Percentiles rank a stretch among this genome's conserved stretches.
Evolutionary conservation across 2,113 vertebrate genomes (phyloP).

Genomic region (Peromyscus californicus): DNA sequence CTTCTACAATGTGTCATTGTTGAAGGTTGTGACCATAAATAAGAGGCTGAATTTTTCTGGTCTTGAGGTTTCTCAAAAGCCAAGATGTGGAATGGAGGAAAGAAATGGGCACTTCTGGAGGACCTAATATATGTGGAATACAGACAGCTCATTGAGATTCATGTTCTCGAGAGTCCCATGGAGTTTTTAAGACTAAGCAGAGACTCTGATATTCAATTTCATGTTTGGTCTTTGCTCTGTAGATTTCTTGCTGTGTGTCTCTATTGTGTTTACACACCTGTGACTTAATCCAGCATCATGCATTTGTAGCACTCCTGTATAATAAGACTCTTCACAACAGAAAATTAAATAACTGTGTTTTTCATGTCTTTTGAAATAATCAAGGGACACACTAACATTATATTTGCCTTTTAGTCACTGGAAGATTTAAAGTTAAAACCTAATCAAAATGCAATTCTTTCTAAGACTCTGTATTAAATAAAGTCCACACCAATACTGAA

Average conservation of each 20-base stretch:
- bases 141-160: not conserved
- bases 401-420: not conserved
- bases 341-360: not conserved
- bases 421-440: not conserved
- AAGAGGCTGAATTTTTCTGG: not conserved
- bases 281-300: not conserved
- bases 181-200: not conserved
- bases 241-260: not conserved
- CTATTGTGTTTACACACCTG: not conserved
- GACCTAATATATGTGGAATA: not conserved
- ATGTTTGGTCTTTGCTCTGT: not conserved
- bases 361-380: not conserved
- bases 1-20: not conserved
- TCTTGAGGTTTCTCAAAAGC: not conserved
- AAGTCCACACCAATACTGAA: not conserved
- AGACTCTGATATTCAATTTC: not conserved
- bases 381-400: not conserved
- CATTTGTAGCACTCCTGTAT: not conserved
- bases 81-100: not conserved
- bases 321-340: not conserved
- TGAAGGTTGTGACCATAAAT: not conserved
- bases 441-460: not conserved
- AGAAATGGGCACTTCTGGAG: accelerated
- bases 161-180: not conserved
- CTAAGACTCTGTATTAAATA: not conserved